These are phyloP conservation scores for Allophyes oxyacanthae DNA, from an alignment of 2,888 invertebrate species.

Conservation along the genomic window DNA sequence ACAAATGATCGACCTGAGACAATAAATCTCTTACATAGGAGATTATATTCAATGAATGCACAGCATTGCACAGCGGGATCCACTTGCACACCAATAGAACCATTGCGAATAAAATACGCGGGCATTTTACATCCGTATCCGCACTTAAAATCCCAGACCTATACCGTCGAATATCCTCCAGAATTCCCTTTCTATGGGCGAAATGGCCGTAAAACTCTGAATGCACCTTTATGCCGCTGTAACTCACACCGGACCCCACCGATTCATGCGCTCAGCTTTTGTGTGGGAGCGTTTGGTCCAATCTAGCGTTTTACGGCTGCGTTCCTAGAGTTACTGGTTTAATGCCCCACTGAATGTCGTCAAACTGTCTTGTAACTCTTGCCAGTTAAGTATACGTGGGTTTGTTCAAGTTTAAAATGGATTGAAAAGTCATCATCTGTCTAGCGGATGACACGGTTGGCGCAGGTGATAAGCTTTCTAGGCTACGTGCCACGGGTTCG, in stretches of 20 bases:
- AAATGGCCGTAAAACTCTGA: conserved; percentile 15
- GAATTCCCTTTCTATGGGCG: background rate
- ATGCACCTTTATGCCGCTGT: conserved; percentile 31
- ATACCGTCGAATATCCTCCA: background rate
- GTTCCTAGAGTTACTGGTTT: conserved; percentile 56
- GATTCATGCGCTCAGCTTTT: conserved; percentile 58
- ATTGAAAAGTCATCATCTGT: background rate
- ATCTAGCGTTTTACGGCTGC: conserved; percentile 63
- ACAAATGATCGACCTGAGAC: too few relatives aligned
- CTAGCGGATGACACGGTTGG: too few relatives aligned
- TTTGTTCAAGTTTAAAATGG: conserved; percentile 16
- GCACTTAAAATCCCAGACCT: background rate
- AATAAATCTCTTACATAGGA: too few relatives aligned
- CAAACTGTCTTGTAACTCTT: conserved; percentile 51
- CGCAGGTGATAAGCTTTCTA: too few relatives aligned
- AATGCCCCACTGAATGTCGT: conserved; percentile 53
- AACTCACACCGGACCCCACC: conserved; percentile 41
- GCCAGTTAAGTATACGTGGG: conserved; percentile 36
- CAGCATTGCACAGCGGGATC: too few relatives aligned
- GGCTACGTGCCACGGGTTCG: too few relatives aligned
- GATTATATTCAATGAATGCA: too few relatives aligned
- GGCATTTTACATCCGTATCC: too few relatives aligned
- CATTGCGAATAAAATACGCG: too few relatives aligned
- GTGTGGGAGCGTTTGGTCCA: conserved; percentile 61
- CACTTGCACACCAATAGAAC: too few relatives aligned